Conservation (phyloP, 1,140 invertebrate genomes). For the Aradophagus sp. region DNA sequence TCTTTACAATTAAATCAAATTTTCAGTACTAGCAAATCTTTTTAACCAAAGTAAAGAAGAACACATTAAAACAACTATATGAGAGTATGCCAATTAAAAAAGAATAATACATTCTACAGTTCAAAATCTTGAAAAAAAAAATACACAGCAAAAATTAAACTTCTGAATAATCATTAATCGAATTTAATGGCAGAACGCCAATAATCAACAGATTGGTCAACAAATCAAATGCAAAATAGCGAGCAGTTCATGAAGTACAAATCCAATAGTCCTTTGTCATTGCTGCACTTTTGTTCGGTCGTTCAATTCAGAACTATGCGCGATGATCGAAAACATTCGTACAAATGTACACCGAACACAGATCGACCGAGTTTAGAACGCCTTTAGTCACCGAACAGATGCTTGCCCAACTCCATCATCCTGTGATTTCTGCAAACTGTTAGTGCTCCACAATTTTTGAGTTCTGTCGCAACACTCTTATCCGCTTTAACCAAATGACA, state of each 20-base stretch:
- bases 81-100: too few relatives aligned
- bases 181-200: too few relatives aligned
- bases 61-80: too few relatives aligned
- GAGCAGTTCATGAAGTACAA: slow-evolving; percentile 28
- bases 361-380: too few relatives aligned
- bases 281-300: slow-evolving; percentile 20
- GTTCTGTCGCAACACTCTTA: slow-evolving; percentile 81
- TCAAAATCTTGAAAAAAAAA: too few relatives aligned
- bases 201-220: too few relatives aligned
- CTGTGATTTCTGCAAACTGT: slow-evolving; percentile 89
- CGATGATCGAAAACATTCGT: slow-evolving; percentile 1
- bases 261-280: slow-evolving; percentile 19
- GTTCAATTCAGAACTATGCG: slow-evolving; percentile 1
- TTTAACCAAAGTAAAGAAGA: too few relatives aligned
- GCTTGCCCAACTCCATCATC: slow-evolving; percentile 91
- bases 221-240: slow-evolving; percentile 24
- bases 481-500: slow-evolving; percentile 89
- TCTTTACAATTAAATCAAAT: too few relatives aligned
- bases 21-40: too few relatives aligned
- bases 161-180: too few relatives aligned
- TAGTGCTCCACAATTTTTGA: slow-evolving; percentile 88
- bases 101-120: too few relatives aligned
- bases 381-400: slow-evolving; percentile 86
- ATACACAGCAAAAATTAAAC: too few relatives aligned
- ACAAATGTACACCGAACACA: neutral